Evolutionary conservation across 2,113 vertebrate genomes (phyloP).

Genomic region (Eonycteris spelaea): DNA sequence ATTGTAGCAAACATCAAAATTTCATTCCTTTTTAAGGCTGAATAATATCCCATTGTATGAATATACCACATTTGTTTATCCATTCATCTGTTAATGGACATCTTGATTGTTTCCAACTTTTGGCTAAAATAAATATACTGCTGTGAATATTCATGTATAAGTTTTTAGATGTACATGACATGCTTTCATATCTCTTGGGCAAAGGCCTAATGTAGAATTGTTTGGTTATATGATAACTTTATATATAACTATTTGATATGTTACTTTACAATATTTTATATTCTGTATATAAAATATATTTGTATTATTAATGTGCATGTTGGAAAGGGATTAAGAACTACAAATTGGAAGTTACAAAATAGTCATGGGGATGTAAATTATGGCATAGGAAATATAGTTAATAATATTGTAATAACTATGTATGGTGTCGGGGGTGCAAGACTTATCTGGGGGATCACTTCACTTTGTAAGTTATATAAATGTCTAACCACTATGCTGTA

Average conservation of each 20-base stretch:
- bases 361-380: background rate
- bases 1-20: background rate
- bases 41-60: background rate
- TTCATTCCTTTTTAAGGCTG: background rate
- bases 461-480: too few species aligned
- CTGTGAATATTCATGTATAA: background rate
- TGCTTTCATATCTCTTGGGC: background rate
- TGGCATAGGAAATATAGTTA: too few species aligned
- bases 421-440: too few species aligned
- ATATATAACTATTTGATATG: background rate
- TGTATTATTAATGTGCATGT: background rate
- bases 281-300: background rate
- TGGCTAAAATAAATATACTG: background rate
- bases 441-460: background rate
- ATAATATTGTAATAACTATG: too few species aligned
- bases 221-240: background rate
- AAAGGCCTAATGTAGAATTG: background rate
- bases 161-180: background rate
- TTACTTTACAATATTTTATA: background rate
- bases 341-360: background rate
- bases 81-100: background rate
- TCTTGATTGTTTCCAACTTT: background rate
- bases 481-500: background rate
- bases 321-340: background rate
- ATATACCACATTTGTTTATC: background rate